Percentiles rank a stretch among this genome's conserved stretches.
Conservation (phyloP, 2,797 vertebrate species). For the Neomorphus geoffroyi region DNA sequence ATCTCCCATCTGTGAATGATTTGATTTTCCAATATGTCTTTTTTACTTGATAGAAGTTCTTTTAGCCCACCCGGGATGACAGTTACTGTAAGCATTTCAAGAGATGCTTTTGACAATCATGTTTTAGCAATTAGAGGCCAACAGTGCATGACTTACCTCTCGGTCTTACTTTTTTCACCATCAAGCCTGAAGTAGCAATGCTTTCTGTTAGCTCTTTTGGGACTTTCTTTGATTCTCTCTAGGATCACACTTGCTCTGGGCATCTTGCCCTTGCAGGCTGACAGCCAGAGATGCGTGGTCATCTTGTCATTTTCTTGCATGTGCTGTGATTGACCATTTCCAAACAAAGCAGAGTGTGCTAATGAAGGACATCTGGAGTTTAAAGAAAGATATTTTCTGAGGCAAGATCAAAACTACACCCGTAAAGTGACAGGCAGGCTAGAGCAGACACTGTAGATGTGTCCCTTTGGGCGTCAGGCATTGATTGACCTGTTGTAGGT, state of each 20-base stretch:
- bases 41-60: slow-evolving; percentile 10
- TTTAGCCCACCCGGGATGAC: slow-evolving; percentile 17
- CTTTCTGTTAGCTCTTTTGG: background rate
- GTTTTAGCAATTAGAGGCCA: background rate
- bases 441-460: slow-evolving; percentile 5
- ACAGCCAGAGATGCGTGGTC: background rate
- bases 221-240: background rate
- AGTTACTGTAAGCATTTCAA: background rate
- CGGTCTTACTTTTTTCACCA: slow-evolving; percentile 3
- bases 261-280: background rate
- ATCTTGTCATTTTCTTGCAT: background rate
- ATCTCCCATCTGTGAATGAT: slow-evolving; percentile 52
- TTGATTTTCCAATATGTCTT: slow-evolving; percentile 48
- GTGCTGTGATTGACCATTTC: background rate
- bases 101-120: background rate
- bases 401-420: background rate
- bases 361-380: slow-evolving; percentile 58
- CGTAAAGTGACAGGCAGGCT: background rate
- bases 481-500: background rate
- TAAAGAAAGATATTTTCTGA: slow-evolving; percentile 51
- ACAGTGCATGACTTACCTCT: slow-evolving; percentile 1
- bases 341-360: background rate
- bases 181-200: background rate
- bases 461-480: background rate
- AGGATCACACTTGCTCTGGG: background rate